These are phyloP conservation scores for Zingel zingel DNA, from an alignment of 2,113 vertebrate genomes.

Conservation along the genomic window DNA sequence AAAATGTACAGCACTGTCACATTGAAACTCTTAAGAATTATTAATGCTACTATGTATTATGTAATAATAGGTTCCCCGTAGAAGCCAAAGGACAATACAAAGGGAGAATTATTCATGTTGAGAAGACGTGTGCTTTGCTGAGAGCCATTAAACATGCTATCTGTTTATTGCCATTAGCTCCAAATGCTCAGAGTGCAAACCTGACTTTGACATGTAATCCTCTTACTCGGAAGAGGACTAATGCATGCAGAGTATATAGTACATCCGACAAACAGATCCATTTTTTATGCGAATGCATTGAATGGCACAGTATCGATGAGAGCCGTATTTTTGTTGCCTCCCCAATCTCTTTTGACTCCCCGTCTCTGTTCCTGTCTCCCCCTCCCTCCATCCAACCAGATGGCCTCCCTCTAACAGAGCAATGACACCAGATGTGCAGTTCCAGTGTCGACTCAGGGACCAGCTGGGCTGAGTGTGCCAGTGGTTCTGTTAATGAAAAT, in stretches of 20 bases:
- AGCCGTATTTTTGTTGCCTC: conserved; percentile 33
- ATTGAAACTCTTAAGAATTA: conserved; percentile 59
- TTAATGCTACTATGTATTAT: conserved; percentile 71
- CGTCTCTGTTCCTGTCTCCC: conserved; percentile 44
- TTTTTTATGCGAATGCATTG: conserved; percentile 47
- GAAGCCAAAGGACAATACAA: conserved; percentile 50
- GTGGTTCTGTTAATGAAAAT: conserved; percentile 86
- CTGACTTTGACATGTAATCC: conserved; percentile 79
- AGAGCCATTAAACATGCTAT: conserved; percentile 76
- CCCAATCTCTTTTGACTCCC: conserved; percentile 64
- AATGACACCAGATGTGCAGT: conserved; percentile 85
- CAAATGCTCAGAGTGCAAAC: conserved; percentile 71
- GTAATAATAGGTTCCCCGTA: conserved; percentile 55
- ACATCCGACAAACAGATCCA: conserved; percentile 56
- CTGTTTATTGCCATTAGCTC: conserved; percentile 77
- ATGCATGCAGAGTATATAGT: conserved; percentile 60
- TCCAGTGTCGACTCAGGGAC: conserved; percentile 80
- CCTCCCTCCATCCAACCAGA: conserved; percentile 71
- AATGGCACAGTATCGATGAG: conserved; percentile 50
- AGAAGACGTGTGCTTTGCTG: conserved; percentile 57
- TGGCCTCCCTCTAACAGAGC: conserved; percentile 82
- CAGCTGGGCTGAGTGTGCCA: conserved; percentile 84
- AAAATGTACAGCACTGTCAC: conserved; percentile 47
- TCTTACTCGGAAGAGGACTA: conserved; percentile 76
- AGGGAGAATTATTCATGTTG: conserved; percentile 62